Evolutionary conservation across 23 tunicate genomes (phyloP), one percentile per base, ranked within the genome.

Genomic region (Halocynthia aurantium): DNA sequence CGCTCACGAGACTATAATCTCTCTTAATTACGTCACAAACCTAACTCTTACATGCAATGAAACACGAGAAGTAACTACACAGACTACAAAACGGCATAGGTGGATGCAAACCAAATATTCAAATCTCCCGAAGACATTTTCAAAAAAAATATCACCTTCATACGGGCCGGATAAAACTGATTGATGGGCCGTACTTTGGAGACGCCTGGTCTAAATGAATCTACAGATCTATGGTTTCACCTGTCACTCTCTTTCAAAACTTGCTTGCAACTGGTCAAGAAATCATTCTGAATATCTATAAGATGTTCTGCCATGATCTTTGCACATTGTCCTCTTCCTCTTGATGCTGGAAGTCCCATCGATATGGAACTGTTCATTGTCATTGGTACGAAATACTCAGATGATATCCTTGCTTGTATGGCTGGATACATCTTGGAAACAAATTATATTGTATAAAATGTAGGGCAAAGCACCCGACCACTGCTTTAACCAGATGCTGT

Each of bases 271-370:
- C 76, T 62, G 6, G 54, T 67, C 31, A 89, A 61, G 44, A 89
- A 52, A 15, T 61, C 53, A 69, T 89, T 89, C 53, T 89, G 96
- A 44, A 73, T 83, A 13, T 84, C 80, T 60, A 81, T 61, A 22
- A 89, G 53, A 57, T 79, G 84, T 53, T 83, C 84, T 13, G 76
- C 62, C 67, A 89, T 50, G 22, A 80, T 70, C 21, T 67, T 76
- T 21, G 88, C 96, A 84, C 96, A 89, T 6, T 82, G 52, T 22
- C 96, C 96, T 74, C 88, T 75, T 18, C 96, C 96, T 76, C 82
- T 8, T 19, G 72, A 56, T 69, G 85, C 84, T 6, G 96, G 96
- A 52, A 89, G 69, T 31, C 76, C 87, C 96, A 89, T 89, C 8
- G 88, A 84, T 10, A 89, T 57, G 8, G 96, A 88, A 70, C 88